Percentiles rank a stretch among this genome's conserved stretches.
Evolutionary conservation across 2,797 vertebrate genomes (phyloP).

Genomic region (Alosa sapidissima): DNA sequence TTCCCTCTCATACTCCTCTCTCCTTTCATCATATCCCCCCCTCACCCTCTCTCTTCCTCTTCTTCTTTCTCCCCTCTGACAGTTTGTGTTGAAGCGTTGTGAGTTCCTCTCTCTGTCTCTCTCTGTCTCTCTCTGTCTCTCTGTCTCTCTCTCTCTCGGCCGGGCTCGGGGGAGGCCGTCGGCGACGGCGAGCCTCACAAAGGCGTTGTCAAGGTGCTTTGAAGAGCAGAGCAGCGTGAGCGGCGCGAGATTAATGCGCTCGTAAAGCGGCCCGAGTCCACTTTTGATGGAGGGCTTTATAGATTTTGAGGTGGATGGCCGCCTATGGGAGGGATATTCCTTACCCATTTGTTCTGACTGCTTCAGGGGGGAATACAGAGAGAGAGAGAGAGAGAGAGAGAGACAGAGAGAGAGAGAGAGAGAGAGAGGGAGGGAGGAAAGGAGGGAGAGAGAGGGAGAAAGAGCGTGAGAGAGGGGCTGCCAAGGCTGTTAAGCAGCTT

Average conservation of each 20-base stretch:
- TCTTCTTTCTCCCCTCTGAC: conserved; percentile 32
- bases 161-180: background rate
- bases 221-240: conserved; percentile 64
- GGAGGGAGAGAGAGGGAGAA: background rate
- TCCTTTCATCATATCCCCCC: background rate
- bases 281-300: conserved; percentile 78
- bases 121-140: conserved; percentile 53
- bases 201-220: conserved; percentile 74
- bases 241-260: conserved; percentile 74
- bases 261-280: conserved; percentile 69
- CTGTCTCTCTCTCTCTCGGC: conserved; percentile 36
- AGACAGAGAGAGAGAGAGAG: background rate
- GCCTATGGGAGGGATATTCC: conserved; percentile 70
- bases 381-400: background rate
- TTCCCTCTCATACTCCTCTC: background rate
- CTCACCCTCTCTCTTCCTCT: conserved; percentile 32
- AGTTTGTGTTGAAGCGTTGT: background rate
- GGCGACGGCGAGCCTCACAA: conserved; percentile 57
- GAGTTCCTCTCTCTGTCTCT: conserved; percentile 60
- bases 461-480: background rate
- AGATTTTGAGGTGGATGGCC: conserved; percentile 72
- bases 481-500: conserved; percentile 13
- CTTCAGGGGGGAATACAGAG: conserved; percentile 40
- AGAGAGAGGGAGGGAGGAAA: background rate
- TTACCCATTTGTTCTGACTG: conserved; percentile 72